Evolutionary conservation across 1,140 invertebrate species (phyloP).

Genomic region (Ostrea edulis): DNA sequence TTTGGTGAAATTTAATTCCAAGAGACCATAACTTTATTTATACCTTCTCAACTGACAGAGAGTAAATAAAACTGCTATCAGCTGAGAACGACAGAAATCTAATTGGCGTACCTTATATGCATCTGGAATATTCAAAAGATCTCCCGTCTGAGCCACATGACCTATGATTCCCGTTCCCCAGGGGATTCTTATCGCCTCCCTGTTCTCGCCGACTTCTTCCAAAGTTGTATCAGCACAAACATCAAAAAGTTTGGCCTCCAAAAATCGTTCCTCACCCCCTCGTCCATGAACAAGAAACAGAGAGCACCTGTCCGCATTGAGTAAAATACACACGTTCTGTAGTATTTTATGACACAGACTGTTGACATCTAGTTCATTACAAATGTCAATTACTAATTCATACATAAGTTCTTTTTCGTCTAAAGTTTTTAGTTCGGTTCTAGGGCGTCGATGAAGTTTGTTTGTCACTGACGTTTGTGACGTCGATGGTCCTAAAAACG

Average conservation of each 20-base stretch:
- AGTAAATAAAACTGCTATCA: neutral
- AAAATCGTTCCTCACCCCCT: constrained; percentile 80
- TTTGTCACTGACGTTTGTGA: constrained; percentile 61
- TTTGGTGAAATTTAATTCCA: no score
- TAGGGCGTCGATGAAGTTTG: constrained; percentile 68
- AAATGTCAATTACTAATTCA: constrained; percentile 97
- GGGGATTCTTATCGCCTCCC: constrained; percentile 94
- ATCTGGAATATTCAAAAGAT: constrained; percentile 96
- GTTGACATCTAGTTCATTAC: constrained; percentile 95
- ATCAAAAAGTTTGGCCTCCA: constrained; percentile 96
- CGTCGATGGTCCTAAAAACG: constrained; percentile 85
- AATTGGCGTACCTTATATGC: constrained; percentile 89
- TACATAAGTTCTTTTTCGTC: constrained; percentile 97
- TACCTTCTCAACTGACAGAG: no score
- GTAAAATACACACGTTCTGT: constrained; percentile 94
- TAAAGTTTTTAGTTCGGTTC: constrained; percentile 91
- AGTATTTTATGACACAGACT: constrained; percentile 97
- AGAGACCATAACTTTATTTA: no score
- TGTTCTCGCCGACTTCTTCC: constrained; percentile 91
- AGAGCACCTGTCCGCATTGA: constrained; percentile 95
- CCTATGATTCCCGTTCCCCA: constrained; percentile 92
- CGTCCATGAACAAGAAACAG: constrained; percentile 92
- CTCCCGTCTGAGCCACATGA: constrained; percentile 94
- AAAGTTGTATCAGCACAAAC: constrained; percentile 85
- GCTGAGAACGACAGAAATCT: neutral